A percentile compares a stretch with the other conserved stretches of the same genome.
Evolutionary conservation across 2,888 invertebrate species (phyloP).

Genomic region (Empis livida): DNA sequence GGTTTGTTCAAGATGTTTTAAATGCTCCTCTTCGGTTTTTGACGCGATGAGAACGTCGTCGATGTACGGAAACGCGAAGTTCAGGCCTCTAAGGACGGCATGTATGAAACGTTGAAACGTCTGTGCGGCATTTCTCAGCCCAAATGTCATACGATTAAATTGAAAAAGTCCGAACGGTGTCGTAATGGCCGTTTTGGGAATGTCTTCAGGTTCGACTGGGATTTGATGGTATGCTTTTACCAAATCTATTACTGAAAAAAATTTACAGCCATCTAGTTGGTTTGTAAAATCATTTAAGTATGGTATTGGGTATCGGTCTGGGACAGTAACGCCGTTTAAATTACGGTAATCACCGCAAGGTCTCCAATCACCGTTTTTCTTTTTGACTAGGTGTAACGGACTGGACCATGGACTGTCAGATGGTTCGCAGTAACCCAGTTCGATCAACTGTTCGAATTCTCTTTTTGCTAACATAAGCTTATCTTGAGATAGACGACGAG

Average conservation of each 20-base stretch:
- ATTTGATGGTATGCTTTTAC: slow-evolving; percentile 26
- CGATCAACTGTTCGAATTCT: background rate
- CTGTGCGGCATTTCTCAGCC: slow-evolving; percentile 23
- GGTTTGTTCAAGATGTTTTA: background rate
- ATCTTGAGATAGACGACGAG: background rate
- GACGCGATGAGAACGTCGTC: slow-evolving; percentile 6
- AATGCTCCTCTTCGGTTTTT: slow-evolving; percentile 1
- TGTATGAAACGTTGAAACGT: slow-evolving; percentile 26
- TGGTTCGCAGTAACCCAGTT: background rate
- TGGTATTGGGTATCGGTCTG: slow-evolving; percentile 24
- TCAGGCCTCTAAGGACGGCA: slow-evolving; percentile 13
- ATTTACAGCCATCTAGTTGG: slow-evolving; percentile 13
- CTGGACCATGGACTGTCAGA: background rate
- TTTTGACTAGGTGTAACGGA: background rate
- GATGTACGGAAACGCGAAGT: slow-evolving; percentile 10
- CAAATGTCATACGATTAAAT: slow-evolving; percentile 22
- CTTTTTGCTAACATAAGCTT: background rate
- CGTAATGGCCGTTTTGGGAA: slow-evolving; percentile 30
- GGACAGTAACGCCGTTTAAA: slow-evolving; percentile 15
- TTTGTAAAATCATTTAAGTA: slow-evolving; percentile 20
- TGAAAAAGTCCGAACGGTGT: slow-evolving; percentile 26
- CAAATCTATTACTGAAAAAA: slow-evolving; percentile 23
- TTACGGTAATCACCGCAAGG: background rate
- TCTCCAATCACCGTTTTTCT: background rate
- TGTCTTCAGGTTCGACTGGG: slow-evolving; percentile 20